These are phyloP conservation scores for Procambarus virginalis DNA, from an alignment of 1,140 invertebrate genomes.

Conservation along the genomic window DNA sequence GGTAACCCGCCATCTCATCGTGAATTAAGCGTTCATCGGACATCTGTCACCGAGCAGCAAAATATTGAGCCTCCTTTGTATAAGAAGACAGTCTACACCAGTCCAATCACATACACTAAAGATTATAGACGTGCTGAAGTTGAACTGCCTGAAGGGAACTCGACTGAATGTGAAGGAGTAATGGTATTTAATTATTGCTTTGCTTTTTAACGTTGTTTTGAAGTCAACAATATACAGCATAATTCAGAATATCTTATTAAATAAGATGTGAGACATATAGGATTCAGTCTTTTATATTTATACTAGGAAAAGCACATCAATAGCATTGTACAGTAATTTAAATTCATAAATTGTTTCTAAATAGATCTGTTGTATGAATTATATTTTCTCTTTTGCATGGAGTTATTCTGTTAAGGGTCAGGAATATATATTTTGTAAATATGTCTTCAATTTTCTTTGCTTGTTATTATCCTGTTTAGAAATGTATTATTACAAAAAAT, in stretches of 20 bases:
- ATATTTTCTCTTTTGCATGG: too few species aligned
- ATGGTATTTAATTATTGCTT: not conserved
- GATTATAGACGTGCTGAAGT: conserved; percentile 48
- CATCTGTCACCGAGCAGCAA: conserved; percentile 7
- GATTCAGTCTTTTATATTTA: too few species aligned
- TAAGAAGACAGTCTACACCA: conserved; percentile 14
- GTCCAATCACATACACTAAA: conserved; percentile 55
- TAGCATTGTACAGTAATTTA: too few species aligned
- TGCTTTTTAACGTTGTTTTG: not conserved
- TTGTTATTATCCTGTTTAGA: too few species aligned
- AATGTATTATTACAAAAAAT: too few species aligned
- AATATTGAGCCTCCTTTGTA: not conserved
- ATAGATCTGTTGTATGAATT: too few species aligned
- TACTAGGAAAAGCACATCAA: too few species aligned
- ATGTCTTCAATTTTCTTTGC: too few species aligned
- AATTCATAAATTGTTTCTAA: too few species aligned
- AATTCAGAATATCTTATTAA: not conserved
- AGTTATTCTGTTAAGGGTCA: too few species aligned
- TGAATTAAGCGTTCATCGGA: conserved; percentile 25
- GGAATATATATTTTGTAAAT: too few species aligned
- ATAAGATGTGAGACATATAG: not conserved
- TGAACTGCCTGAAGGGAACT: not conserved
- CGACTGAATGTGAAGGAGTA: not conserved
- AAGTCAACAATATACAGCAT: not conserved
- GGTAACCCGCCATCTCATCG: conserved; percentile 51